phyloP scores from a whole-genome alignment of 2,888 invertebrate species.

The Calephelis perditalis region DNA sequence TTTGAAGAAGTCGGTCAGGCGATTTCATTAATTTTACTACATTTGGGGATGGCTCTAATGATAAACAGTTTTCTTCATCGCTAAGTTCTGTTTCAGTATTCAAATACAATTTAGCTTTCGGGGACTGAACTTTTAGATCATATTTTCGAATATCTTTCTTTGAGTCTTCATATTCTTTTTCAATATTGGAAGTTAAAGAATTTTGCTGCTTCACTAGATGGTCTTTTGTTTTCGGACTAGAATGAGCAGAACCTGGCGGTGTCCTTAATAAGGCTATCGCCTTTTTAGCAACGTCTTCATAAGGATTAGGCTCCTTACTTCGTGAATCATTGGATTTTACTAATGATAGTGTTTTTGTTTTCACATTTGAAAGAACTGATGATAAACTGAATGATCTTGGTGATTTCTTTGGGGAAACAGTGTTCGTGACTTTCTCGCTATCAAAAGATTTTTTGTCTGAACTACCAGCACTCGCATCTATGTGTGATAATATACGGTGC shows the following conservation, averaged over 20 bases:
- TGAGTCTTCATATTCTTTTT: neutral
- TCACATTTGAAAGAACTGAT: constrained; percentile 72
- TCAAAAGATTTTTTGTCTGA: constrained; percentile 36
- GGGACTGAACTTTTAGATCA: neutral
- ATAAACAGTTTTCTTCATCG: constrained; percentile 12
- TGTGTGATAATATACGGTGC: constrained; percentile 60
- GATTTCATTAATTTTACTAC: neutral
- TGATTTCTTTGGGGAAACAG: constrained; percentile 50
- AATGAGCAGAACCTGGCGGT: constrained; percentile 49
- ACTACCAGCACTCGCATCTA: constrained; percentile 53
- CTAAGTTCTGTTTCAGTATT: constrained; percentile 1
- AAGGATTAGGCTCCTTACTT: constrained; percentile 41
- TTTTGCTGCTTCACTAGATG: constrained; percentile 1
- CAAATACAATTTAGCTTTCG: neutral
- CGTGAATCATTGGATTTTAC: constrained; percentile 58
- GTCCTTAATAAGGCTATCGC: constrained; percentile 51
- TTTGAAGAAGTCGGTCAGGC: constrained; percentile 10
- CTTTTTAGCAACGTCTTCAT: constrained; percentile 47
- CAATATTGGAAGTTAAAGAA: constrained; percentile 15
- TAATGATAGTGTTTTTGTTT: constrained; percentile 70
- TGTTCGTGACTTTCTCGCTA: constrained; percentile 34
- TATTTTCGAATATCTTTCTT: neutral
- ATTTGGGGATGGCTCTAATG: neutral
- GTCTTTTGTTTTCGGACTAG: constrained; percentile 38
- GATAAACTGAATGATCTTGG: constrained; percentile 49